Conservation (phyloP, 1,140 invertebrate genomes). For the Ostrea edulis region DNA sequence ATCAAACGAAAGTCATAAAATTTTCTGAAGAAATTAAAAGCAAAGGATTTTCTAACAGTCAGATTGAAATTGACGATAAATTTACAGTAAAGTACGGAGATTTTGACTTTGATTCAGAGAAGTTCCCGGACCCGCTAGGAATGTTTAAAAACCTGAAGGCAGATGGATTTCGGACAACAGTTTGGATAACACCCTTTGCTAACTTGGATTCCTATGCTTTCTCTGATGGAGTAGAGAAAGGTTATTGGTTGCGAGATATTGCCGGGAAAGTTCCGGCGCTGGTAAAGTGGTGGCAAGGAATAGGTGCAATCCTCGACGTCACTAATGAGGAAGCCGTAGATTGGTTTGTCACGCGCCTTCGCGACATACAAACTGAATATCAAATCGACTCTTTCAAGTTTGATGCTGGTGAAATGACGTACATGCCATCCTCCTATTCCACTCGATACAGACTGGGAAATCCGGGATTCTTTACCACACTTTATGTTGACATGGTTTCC, state of each 20-base stretch:
- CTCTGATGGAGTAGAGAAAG: slow-evolving; percentile 50
- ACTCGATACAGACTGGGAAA: slow-evolving; percentile 66
- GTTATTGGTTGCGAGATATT: slow-evolving; percentile 61
- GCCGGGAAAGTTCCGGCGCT: slow-evolving; percentile 59
- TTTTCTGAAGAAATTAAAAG: slow-evolving; percentile 87
- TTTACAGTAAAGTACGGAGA: slow-evolving; percentile 94
- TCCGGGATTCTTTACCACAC: slow-evolving; percentile 58
- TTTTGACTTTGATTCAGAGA: slow-evolving; percentile 84
- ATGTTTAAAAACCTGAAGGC: slow-evolving; percentile 82
- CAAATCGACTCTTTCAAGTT: slow-evolving; percentile 89
- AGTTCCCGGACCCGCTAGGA: slow-evolving; percentile 87
- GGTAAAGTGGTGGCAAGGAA: slow-evolving; percentile 66
- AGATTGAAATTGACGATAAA: slow-evolving; percentile 94
- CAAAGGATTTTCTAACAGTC: slow-evolving; percentile 87
- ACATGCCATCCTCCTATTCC: slow-evolving; percentile 56
- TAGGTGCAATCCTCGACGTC: slow-evolving; percentile 81
- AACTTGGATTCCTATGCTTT: slow-evolving; percentile 62
- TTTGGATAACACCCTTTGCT: slow-evolving; percentile 94
- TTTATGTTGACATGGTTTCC: slow-evolving; percentile 59
- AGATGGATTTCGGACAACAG: slow-evolving; percentile 86
- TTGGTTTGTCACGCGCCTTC: slow-evolving; percentile 86
- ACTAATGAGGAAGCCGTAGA: slow-evolving; percentile 81
- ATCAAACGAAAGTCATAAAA: slow-evolving; percentile 83
- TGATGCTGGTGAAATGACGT: slow-evolving; percentile 86
- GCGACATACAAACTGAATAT: slow-evolving; percentile 81